These are phyloP conservation scores for Polyploca ridens DNA, from an alignment of 2,888 invertebrate genomes.

Conservation along the genomic window DNA sequence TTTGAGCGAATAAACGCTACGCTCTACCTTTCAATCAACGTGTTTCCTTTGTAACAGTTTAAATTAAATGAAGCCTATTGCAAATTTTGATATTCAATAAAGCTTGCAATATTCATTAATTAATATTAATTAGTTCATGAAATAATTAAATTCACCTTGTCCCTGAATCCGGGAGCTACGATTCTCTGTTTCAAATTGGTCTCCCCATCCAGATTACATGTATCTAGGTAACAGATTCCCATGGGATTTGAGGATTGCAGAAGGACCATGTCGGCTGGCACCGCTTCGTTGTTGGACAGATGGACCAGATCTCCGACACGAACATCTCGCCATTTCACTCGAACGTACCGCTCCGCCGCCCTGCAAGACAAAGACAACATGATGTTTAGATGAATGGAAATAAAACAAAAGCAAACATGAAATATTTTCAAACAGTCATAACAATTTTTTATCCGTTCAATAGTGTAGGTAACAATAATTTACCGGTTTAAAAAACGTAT, in stretches of 20 bases:
- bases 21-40: too few species aligned
- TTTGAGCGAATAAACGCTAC: too few species aligned
- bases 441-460: constrained; percentile 19
- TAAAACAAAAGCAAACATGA: constrained; percentile 27
- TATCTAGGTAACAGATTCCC: constrained; percentile 97
- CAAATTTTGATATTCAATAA: too few species aligned
- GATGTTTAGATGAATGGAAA: constrained; percentile 10
- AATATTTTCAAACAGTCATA: constrained; percentile 27
- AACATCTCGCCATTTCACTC: constrained; percentile 95
- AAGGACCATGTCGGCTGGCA: constrained; percentile 97
- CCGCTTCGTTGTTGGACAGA: constrained; percentile 97
- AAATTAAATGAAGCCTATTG: too few species aligned
- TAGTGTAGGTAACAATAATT: not conserved
- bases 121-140: too few species aligned
- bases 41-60: too few species aligned
- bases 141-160: constrained; percentile 82
- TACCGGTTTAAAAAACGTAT: constrained; percentile 3
- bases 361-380: constrained; percentile 73
- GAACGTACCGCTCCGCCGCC: constrained; percentile 92
- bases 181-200: constrained; percentile 97
- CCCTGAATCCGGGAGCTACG: constrained; percentile 90
- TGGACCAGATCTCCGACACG: constrained; percentile 97
- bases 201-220: constrained; percentile 98
- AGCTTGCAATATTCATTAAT: too few species aligned
- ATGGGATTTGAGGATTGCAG: constrained; percentile 94